Evolutionary conservation across 2,797 vertebrate genomes (phyloP), one percentile per base, ranked within the genome.

Genomic region (Tenualosa thibaudeaui): DNA sequence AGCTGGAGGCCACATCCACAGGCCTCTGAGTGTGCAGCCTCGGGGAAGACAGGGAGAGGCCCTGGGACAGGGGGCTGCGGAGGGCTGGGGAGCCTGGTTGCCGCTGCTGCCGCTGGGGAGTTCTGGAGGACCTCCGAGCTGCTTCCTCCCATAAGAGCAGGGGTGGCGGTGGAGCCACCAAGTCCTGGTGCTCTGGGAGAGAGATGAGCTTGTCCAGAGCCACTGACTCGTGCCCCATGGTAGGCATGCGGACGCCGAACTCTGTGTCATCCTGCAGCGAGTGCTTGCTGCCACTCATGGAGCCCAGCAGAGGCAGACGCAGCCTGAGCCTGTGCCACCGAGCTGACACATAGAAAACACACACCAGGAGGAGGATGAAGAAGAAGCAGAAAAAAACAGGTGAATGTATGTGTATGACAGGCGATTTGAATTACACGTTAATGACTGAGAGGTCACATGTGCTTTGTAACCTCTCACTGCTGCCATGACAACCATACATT

Each of bases 171-270:
- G 89, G 86, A 22, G 68, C 87, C 65, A 87, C 87, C 0, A 93
- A 88, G 26, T 90, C 88, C 58, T 90, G 85, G 82, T 93, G 94
- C 65, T 97, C 96, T 0, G 94, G 93, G 5, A 95, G 90, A 0
- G 94, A 87, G 86, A 94, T 89, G 65, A 95, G 94, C 10, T 96
- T 96, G 0, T 96, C 96, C 12, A 97, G 90, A 1, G 94, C 94
- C n/a, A 97, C 91, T 0, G 97, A 96, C 89, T 94, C 93, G 3
- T 92, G 93, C 43, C 93, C 93, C 0, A 94, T 92, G 86, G 95
- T 85, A 37, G 93, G 90, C 88, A 94, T 82, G 87, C 93, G 90
- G 88, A 94, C 81, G 87, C 93, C 92, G 40, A 93, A 84, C 37
- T 96, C 87, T 0, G 95, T 81, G 68, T 95, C 94, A 1, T 93